Conservation (phyloP, 2,113 vertebrate species). For the Takifugu bimaculatus region DNA sequence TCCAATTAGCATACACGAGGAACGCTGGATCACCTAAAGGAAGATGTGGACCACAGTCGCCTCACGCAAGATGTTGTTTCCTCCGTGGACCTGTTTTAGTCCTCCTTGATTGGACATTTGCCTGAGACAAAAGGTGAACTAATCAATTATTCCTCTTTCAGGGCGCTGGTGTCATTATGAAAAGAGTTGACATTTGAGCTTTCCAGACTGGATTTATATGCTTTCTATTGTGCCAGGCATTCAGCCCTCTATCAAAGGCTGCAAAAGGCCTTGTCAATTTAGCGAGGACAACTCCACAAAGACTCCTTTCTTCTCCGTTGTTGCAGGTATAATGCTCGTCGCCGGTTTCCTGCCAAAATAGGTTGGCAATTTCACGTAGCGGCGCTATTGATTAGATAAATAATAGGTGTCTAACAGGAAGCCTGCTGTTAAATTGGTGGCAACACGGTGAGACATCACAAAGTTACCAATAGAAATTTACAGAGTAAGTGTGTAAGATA, state of each 20-base stretch:
- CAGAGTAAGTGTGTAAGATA: no score
- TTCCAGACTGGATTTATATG: conserved; percentile 96
- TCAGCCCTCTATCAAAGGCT: conserved; percentile 88
- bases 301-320: conserved; percentile 62
- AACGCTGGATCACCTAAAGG: no score
- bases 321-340: conserved; percentile 58
- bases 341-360: conserved; percentile 53
- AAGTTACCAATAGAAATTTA: no score
- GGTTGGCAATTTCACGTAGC: conserved; percentile 32
- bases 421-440: not conserved
- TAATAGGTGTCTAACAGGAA: conserved; percentile 42
- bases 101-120: conserved; percentile 95
- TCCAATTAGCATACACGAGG: no score
- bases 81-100: conserved; percentile 78
- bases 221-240: conserved; percentile 93
- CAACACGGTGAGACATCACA: no score
- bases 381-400: conserved; percentile 55
- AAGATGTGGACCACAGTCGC: no score
- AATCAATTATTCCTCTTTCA: conserved; percentile 94
- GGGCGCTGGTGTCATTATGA: conserved; percentile 85
- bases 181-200: conserved; percentile 98
- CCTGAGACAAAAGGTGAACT: conserved; percentile 93
- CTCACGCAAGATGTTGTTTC: conserved; percentile 77
- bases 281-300: conserved; percentile 91
- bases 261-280: conserved; percentile 97